A percentile compares a stretch with the other conserved stretches of the same genome.
These are phyloP conservation scores for Aphaenogaster rudis DNA, from an alignment of 1,140 invertebrate species.

Conservation along the genomic window DNA sequence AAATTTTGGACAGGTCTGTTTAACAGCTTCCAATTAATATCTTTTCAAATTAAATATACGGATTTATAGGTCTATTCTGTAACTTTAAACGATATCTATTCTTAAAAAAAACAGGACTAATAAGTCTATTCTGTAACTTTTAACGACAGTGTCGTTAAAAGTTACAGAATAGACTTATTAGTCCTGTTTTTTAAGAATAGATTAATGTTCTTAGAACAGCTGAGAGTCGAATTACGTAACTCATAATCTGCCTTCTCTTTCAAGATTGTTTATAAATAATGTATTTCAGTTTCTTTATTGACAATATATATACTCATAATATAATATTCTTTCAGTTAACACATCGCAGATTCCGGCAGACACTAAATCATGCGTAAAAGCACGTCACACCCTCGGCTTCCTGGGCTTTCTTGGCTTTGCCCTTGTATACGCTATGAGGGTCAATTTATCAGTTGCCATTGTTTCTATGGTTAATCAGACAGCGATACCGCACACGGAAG, in stretches of 20 bases:
- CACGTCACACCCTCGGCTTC: constrained; percentile 92
- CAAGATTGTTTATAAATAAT: constrained; percentile 18
- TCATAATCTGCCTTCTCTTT: background rate
- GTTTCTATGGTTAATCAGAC: constrained; percentile 97
- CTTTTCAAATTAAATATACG: background rate
- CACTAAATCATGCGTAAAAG: constrained; percentile 90
- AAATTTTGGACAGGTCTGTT: constrained; percentile 3
- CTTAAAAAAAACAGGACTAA: too few species aligned
- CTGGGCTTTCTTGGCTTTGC: constrained; percentile 93
- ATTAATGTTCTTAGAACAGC: background rate
- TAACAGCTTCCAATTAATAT: constrained; percentile 1
- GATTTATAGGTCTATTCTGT: too few species aligned
- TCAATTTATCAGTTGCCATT: constrained; percentile 97
- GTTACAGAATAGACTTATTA: too few species aligned
- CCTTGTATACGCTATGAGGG: constrained; percentile 96
- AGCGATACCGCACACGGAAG: constrained; percentile 87
- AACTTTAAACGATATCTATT: too few species aligned
- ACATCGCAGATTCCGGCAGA: constrained; percentile 83
- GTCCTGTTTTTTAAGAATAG: background rate
- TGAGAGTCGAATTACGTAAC: background rate
- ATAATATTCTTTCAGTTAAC: constrained; percentile 82
- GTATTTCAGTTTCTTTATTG: constrained; percentile 12
- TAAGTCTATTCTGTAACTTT: too few species aligned
- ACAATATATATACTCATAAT: constrained; percentile 35
- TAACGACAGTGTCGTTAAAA: too few species aligned